phyloP scores from a whole-genome alignment of 2,113 vertebrate genomes.

The Anhinga anhinga region DNA sequence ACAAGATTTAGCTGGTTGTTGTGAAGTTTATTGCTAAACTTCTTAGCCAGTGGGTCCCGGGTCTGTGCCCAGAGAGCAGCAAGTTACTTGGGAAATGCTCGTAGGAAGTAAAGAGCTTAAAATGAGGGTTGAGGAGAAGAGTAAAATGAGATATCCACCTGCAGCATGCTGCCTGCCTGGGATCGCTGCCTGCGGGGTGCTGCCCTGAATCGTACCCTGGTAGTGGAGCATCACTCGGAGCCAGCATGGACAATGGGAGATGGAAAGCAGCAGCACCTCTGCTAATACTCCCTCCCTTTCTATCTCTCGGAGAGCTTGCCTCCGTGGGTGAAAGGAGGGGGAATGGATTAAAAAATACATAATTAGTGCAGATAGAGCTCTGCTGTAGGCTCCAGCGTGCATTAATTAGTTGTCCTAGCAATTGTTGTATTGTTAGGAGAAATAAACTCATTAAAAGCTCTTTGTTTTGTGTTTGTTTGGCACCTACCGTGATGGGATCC shows the following conservation, averaged over 20 bases:
- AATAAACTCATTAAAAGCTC: background rate
- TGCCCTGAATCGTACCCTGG: background rate
- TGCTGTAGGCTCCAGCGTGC: background rate
- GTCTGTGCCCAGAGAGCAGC: background rate
- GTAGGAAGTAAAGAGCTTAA: background rate
- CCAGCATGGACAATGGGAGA: background rate
- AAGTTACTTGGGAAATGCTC: background rate
- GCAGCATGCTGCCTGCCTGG: background rate
- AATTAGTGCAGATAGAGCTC: background rate
- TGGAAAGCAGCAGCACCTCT: background rate
- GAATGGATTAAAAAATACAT: background rate
- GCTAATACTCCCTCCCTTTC: background rate
- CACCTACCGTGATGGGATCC: background rate
- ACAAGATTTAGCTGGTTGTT: background rate
- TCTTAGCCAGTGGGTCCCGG: fast-evolving
- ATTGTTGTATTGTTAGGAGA: conserved; percentile 3
- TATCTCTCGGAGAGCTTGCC: background rate
- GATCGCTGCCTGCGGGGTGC: background rate
- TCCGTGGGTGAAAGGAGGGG: background rate
- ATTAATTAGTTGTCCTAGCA: conserved; percentile 6
- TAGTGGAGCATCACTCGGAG: background rate
- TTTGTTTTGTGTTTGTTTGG: conserved; percentile 12
- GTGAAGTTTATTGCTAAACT: background rate
- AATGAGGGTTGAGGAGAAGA: background rate
- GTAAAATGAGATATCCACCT: background rate